Evolutionary conservation across 2,888 invertebrate species (phyloP).

Genomic region (Megastigmus dorsalis): DNA sequence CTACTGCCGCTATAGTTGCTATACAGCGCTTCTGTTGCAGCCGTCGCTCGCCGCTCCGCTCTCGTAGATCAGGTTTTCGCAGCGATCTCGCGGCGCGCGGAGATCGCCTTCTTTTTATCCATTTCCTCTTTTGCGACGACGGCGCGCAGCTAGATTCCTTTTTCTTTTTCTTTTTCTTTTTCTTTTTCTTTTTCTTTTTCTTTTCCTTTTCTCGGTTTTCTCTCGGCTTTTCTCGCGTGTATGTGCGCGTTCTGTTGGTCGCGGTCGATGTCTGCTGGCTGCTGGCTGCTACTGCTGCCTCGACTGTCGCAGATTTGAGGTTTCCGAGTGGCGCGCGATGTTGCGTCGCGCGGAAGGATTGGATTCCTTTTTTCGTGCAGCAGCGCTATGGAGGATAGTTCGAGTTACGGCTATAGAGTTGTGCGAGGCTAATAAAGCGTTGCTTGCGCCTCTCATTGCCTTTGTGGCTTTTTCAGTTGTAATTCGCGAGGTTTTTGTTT

Average conservation of each 20-base stretch:
- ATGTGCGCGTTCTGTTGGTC: no score
- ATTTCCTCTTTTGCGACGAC: slow-evolving; percentile 20
- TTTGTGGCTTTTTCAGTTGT: not conserved
- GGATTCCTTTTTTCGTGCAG: slow-evolving; percentile 7
- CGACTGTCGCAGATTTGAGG: slow-evolving; percentile 26
- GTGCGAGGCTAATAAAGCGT: slow-evolving; percentile 13
- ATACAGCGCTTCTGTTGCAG: not conserved
- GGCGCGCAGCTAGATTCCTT: no score
- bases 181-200: not conserved
- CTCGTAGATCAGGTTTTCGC: slow-evolving; percentile 50
- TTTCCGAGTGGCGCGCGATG: slow-evolving; percentile 4
- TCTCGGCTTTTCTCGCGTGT: no score
- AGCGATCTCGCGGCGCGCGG: not conserved
- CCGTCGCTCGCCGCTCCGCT: not conserved
- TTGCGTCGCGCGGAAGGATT: not conserved
- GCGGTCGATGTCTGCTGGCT: not conserved
- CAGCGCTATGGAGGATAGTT: no score
- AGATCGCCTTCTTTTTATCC: not conserved
- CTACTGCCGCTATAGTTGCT: not conserved
- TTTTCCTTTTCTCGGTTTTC: no score
- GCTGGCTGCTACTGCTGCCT: not conserved
- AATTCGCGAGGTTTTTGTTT: no score
- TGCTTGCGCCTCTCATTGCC: slow-evolving; percentile 31
- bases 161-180: not conserved
- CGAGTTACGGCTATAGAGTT: no score